phyloP scores from a whole-genome alignment of 1,140 invertebrate genomes.

The Andricus grossulariae region DNA sequence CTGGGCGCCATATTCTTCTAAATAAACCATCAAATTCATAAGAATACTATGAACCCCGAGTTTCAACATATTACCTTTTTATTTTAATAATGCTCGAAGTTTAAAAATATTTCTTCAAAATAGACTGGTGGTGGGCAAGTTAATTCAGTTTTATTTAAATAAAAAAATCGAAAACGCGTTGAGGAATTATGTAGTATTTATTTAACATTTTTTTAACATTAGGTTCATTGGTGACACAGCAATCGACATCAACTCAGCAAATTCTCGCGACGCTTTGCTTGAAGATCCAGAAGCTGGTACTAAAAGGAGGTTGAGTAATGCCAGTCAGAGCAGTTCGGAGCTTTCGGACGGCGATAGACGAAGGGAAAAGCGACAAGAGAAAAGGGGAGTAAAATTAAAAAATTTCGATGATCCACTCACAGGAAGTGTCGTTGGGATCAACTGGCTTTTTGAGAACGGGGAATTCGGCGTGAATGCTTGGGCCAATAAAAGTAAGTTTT shows the following conservation, averaged over 20 bases:
- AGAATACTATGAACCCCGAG: too few relatives aligned
- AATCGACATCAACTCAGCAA: constrained; percentile 68
- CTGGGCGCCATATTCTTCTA: too few relatives aligned
- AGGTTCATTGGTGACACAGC: constrained; percentile 68
- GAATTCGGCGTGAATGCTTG: constrained; percentile 68
- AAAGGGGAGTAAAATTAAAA: constrained; percentile 59
- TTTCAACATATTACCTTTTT: too few relatives aligned
- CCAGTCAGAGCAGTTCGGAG: constrained; percentile 72
- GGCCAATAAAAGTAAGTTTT: constrained; percentile 72
- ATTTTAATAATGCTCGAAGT: too few relatives aligned
- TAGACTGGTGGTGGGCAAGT: too few relatives aligned
- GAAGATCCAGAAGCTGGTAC: constrained; percentile 62
- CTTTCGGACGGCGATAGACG: constrained; percentile 65
- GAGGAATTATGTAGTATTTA: too few relatives aligned
- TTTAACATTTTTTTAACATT: constrained; percentile 5
- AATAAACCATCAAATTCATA: too few relatives aligned
- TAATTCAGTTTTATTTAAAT: too few relatives aligned
- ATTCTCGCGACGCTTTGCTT: constrained; percentile 70
- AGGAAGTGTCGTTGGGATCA: constrained; percentile 73
- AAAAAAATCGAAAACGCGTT: too few relatives aligned
- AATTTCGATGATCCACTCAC: constrained; percentile 67
- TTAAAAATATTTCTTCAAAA: too few relatives aligned
- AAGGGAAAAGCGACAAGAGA: constrained; percentile 57
- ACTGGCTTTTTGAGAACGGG: constrained; percentile 77
- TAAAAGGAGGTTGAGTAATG: constrained; percentile 70